Evolutionary conservation across 2,797 vertebrate species (phyloP).

Genomic region (Ispidina picta): DNA sequence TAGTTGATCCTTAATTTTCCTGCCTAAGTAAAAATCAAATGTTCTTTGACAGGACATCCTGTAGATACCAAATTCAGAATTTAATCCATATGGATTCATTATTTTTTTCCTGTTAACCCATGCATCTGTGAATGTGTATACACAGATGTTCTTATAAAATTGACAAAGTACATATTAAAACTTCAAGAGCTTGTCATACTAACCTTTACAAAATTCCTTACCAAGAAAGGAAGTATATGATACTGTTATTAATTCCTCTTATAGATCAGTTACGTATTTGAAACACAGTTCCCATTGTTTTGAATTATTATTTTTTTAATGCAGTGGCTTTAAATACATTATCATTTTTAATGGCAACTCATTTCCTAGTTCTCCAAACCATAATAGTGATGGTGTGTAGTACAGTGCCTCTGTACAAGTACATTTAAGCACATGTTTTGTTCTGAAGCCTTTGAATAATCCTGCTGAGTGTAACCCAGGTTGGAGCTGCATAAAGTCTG

Average conservation of each 20-base stretch:
- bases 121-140: neutral
- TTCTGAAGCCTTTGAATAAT: neutral
- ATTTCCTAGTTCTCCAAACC: neutral
- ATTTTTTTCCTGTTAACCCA: neutral
- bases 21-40: neutral
- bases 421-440: neutral
- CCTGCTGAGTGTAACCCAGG: neutral
- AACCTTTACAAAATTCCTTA: slow-evolving; percentile 15
- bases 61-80: neutral
- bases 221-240: neutral
- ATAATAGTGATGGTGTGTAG: neutral
- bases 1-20: neutral
- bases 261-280: neutral
- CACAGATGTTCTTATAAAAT: slow-evolving; percentile 1
- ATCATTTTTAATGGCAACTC: neutral
- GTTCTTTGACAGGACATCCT: neutral
- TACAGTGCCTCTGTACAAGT: neutral
- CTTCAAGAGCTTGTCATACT: slow-evolving; percentile 8
- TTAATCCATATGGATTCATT: neutral
- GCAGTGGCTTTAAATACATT: neutral
- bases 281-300: neutral
- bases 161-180: slow-evolving; percentile 8
- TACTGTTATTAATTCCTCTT: neutral
- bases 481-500: neutral
- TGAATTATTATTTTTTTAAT: neutral